phyloP scores from a whole-genome alignment of 2,113 vertebrate genomes.

The Notarius lentiginosus region DNA sequence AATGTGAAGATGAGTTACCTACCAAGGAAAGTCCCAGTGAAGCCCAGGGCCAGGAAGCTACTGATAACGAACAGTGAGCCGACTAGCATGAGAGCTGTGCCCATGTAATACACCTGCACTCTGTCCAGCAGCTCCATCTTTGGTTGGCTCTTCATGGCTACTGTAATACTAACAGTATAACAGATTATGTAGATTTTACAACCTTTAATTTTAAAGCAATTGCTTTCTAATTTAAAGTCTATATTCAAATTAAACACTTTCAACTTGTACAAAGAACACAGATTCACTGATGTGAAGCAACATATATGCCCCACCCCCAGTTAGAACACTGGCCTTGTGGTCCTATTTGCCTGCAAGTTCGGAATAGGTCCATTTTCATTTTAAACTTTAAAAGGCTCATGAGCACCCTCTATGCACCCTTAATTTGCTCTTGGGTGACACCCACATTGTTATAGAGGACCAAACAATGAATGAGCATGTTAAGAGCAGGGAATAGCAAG shows the following conservation, averaged over 20 bases:
- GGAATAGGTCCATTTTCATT: neutral
- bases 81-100: constrained; percentile 68
- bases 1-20: constrained; percentile 55
- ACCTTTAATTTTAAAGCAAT: neutral
- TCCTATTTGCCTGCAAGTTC: neutral
- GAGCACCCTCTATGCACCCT: neutral
- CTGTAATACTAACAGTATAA: constrained; percentile 76
- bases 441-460: neutral
- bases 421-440: neutral
- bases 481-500: neutral
- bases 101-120: constrained; percentile 65
- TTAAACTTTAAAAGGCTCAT: neutral
- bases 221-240: neutral
- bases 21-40: constrained; percentile 93
- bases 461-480: neutral
- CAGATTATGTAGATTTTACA: neutral
- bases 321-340: neutral
- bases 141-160: constrained; percentile 84
- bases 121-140: constrained; percentile 77
- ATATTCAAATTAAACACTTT: neutral
- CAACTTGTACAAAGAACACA: neutral
- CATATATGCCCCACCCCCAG: neutral
- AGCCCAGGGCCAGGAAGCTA: constrained; percentile 91
- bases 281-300: no score
- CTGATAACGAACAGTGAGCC: constrained; percentile 83